Percentiles rank a stretch among this genome's conserved stretches.
Evolutionary conservation across 2,888 invertebrate species (phyloP).

Genomic region (Pogonocherus hispidulus): DNA sequence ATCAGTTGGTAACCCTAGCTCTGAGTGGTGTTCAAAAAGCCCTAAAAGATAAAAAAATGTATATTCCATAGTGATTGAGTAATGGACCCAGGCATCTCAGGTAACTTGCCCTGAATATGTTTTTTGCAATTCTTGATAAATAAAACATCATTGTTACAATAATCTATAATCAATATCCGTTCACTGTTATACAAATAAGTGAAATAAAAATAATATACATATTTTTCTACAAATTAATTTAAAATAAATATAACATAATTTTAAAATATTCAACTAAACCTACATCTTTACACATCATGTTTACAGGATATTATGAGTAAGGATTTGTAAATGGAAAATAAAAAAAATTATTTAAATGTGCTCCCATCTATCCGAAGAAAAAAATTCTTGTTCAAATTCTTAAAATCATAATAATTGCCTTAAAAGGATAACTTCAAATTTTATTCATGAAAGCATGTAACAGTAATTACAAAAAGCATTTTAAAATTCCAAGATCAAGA

Average conservation of each 20-base stretch:
- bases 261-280: constrained; percentile 37
- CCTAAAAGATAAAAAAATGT: too few species aligned
- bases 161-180: constrained; percentile 43
- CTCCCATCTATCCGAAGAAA: background rate
- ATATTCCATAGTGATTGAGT: too few species aligned
- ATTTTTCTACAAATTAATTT: constrained; percentile 33
- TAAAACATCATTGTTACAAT: constrained; percentile 36
- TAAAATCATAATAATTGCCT: too few species aligned
- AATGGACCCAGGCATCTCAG: too few species aligned
- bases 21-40: too few species aligned
- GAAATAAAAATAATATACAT: constrained; percentile 44
- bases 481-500: too few species aligned
- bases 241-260: constrained; percentile 27
- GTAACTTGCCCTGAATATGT: too few species aligned
- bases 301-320: constrained; percentile 26
- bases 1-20: too few species aligned
- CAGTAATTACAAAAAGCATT: too few species aligned
- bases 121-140: constrained; percentile 7
- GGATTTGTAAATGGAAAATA: constrained; percentile 9
- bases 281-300: constrained; percentile 35
- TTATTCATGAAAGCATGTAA: too few species aligned
- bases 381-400: too few species aligned
- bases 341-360: background rate
- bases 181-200: constrained; percentile 44
- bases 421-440: too few species aligned